A percentile compares a stretch with the other conserved stretches of the same genome.
phyloP scores from a whole-genome alignment of 2,797 vertebrate species.

The Danio choprae region DNA sequence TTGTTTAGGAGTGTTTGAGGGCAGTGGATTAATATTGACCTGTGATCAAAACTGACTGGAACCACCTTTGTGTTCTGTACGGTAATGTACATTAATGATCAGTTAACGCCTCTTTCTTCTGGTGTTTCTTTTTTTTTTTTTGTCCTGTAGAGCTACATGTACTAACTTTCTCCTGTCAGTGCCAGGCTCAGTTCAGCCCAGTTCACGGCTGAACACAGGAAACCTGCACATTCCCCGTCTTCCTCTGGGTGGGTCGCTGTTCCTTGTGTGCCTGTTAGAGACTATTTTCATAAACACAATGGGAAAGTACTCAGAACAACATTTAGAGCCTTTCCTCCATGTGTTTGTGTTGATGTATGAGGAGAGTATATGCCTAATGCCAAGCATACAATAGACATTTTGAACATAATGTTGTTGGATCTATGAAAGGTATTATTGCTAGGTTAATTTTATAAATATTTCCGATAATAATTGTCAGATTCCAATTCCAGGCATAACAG shows the following conservation, averaged over 20 bases:
- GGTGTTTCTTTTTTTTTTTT: background rate
- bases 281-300: conserved; percentile 30
- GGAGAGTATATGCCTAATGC: background rate
- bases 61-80: background rate
- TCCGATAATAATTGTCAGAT: background rate
- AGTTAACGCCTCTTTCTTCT: background rate
- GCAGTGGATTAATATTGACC: too few species aligned
- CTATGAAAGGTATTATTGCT: background rate
- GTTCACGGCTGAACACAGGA: conserved; percentile 72
- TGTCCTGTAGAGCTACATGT: background rate
- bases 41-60: too few species aligned
- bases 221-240: conserved; percentile 73
- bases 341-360: background rate
- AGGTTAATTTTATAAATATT: background rate
- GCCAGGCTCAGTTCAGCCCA: conserved; percentile 38
- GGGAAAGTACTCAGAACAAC: conserved; percentile 14
- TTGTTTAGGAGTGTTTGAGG: too few species aligned
- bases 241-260: conserved; percentile 74
- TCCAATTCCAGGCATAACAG: background rate
- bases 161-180: conserved; percentile 13
- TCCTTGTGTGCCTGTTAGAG: conserved; percentile 40
- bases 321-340: conserved; percentile 7
- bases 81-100: background rate
- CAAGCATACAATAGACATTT: background rate
- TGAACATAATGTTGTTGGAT: background rate